Evolutionary conservation across 2,797 vertebrate genomes (phyloP).

Genomic region (Onychomys leucogaster): DNA sequence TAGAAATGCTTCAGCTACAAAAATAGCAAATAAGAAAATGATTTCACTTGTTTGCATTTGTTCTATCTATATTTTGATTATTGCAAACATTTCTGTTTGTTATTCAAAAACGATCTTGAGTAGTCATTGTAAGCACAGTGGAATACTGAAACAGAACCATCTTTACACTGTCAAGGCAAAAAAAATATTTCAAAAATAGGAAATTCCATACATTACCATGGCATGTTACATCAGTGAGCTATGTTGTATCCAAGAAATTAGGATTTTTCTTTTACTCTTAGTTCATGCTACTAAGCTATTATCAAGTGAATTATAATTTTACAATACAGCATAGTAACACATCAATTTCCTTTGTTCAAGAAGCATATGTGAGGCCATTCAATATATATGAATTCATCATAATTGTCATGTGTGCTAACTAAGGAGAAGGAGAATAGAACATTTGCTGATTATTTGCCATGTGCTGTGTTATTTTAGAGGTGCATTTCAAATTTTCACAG

Average conservation of each 20-base stretch:
- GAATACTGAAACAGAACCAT: constrained; percentile 29
- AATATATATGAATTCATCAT: constrained; percentile 44
- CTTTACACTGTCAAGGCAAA: not conserved
- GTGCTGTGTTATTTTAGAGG: not conserved
- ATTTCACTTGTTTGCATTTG: not conserved
- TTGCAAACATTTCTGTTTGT: not conserved
- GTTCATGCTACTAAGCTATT: not conserved
- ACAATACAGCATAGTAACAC: not conserved
- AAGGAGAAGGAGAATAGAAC: not conserved
- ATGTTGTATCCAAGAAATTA: not conserved
- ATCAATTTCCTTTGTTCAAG: constrained; percentile 47
- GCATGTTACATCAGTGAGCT: not conserved
- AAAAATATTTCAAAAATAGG: not conserved
- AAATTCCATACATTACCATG: not conserved
- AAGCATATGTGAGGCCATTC: not conserved
- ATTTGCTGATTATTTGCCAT: not conserved
- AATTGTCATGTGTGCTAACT: constrained; percentile 5
- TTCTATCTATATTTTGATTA: not conserved
- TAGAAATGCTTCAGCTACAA: not conserved
- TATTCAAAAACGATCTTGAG: constrained; percentile 43
- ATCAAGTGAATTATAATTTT: constrained; percentile 29
- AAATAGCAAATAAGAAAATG: not conserved
- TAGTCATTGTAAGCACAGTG: not conserved
- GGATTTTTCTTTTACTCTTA: not conserved
- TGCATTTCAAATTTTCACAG: constrained; percentile 19